Conservation (phyloP, 2,888 invertebrate genomes). For the Apoda limacodes region DNA sequence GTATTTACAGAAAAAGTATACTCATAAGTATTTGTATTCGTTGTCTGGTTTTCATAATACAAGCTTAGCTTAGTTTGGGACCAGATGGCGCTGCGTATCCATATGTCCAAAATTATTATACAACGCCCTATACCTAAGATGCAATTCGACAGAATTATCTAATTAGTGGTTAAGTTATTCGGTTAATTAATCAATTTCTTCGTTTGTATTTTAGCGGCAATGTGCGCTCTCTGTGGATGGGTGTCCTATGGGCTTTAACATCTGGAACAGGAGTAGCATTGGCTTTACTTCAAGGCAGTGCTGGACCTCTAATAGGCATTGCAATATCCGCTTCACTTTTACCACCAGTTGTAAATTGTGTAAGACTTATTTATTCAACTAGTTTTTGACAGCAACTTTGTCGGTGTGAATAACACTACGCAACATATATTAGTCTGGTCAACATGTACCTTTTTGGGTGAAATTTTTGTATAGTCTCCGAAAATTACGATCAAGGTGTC, state of each 20-base stretch:
- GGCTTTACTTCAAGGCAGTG: conserved; percentile 86
- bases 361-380: no score
- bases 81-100: background rate
- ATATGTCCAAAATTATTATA: no score
- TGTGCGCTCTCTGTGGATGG: conserved; percentile 80
- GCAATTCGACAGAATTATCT: background rate
- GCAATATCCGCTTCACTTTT: conserved; percentile 90
- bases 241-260: conserved; percentile 78
- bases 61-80: no score
- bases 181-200: background rate
- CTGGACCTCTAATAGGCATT: conserved; percentile 87
- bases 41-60: no score
- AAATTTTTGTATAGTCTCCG: no score
- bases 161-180: background rate
- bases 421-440: no score
- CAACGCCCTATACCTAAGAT: no score
- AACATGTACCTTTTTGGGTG: no score
- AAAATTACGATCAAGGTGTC: no score
- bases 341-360: conserved; percentile 89
- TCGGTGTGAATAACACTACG: no score
- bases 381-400: no score
- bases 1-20: no score
- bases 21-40: background rate
- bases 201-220: conserved; percentile 68
- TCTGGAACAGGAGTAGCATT: conserved; percentile 86